These are phyloP conservation scores for Coryphaenoides rupestris DNA, from an alignment of 2,113 vertebrate species.

Conservation along the genomic window DNA sequence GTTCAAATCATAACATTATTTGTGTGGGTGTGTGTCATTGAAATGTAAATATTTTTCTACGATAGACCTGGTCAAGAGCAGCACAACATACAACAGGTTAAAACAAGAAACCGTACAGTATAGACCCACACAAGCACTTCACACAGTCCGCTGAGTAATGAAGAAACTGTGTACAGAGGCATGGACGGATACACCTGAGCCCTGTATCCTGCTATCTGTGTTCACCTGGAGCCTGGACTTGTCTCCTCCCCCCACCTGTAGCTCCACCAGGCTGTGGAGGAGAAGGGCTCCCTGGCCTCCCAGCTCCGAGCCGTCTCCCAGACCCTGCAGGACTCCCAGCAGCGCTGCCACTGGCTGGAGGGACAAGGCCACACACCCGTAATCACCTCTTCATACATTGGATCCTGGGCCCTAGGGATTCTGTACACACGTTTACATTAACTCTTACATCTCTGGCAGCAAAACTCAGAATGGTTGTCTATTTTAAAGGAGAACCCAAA, in stretches of 20 bases:
- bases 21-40: too few species aligned
- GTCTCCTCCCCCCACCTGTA: conserved; percentile 23
- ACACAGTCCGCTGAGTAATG: too few species aligned
- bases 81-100: too few species aligned
- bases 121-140: not conserved
- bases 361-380: conserved; percentile 28
- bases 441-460: not conserved
- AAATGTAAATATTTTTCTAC: too few species aligned
- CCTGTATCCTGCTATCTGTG: not conserved
- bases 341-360: conserved; percentile 76
- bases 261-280: conserved; percentile 77
- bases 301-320: conserved; percentile 79
- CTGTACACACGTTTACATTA: not conserved
- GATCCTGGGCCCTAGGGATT: not conserved
- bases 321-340: conserved; percentile 78
- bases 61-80: too few species aligned
- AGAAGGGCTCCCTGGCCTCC: conserved; percentile 71
- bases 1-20: too few species aligned
- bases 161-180: not conserved
- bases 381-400: not conserved
- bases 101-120: not conserved
- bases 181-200: not conserved
- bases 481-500: too few species aligned
- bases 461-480: too few species aligned
- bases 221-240: not conserved